Percentiles rank a stretch among this genome's conserved stretches.
phyloP scores from a whole-genome alignment of 2,888 invertebrate species.

The Gandaritis pyraliata region DNA sequence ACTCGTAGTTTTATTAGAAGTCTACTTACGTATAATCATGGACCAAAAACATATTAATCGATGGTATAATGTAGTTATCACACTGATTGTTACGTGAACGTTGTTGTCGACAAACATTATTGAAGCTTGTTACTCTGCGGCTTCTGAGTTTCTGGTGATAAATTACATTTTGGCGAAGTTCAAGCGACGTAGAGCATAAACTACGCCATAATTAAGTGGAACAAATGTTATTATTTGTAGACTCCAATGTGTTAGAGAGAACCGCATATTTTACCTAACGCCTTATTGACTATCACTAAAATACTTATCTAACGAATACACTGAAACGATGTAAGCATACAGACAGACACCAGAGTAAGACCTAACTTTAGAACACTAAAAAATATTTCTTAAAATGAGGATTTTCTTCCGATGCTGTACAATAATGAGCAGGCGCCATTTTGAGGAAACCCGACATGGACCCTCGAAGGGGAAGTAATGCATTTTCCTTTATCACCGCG shows the following conservation, averaged over 20 bases:
- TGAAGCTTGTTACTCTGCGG: slow-evolving; percentile 18
- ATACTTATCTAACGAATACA: no score
- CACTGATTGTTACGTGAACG: slow-evolving; percentile 1
- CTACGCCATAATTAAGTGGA: slow-evolving; percentile 25
- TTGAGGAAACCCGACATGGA: slow-evolving; percentile 68
- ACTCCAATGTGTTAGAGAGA: slow-evolving; percentile 24
- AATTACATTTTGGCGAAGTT: slow-evolving; percentile 31
- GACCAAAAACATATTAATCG: no score
- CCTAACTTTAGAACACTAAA: neutral
- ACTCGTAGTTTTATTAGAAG: no score
- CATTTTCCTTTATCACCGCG: slow-evolving; percentile 81
- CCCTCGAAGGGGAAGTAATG: slow-evolving; percentile 78
- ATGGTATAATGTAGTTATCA: slow-evolving; percentile 24
- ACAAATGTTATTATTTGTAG: slow-evolving; percentile 11
- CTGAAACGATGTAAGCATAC: no score
- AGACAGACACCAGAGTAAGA: no score
- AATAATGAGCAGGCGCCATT: slow-evolving; percentile 77
- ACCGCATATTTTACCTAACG: slow-evolving; percentile 6
- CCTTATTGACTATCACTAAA: neutral
- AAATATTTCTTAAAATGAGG: neutral
- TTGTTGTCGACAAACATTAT: slow-evolving; percentile 21
- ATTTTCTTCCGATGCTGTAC: slow-evolving; percentile 41
- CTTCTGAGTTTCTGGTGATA: slow-evolving; percentile 23
- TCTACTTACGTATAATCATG: slow-evolving; percentile 8
- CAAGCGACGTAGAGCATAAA: slow-evolving; percentile 22